Evolutionary conservation across 2,888 invertebrate species (phyloP).

Genomic region (Drosophila picticornis): DNA sequence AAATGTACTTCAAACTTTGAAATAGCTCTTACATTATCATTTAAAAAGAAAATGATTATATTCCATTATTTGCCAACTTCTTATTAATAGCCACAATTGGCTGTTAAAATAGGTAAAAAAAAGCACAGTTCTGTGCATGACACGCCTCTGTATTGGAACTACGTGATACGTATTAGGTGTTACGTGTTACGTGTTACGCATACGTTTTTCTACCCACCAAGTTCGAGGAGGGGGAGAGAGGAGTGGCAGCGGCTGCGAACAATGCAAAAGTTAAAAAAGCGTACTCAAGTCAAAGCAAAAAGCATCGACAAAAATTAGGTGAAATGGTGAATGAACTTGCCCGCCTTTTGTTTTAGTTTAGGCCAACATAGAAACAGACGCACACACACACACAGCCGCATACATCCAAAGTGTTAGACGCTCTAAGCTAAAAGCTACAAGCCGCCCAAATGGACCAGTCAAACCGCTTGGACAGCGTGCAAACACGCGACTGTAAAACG

Average conservation of each 20-base stretch:
- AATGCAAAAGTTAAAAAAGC: conserved; percentile 28
- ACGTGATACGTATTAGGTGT: neutral
- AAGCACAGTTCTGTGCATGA: neutral
- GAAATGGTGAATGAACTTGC: conserved; percentile 75
- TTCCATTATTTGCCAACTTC: neutral
- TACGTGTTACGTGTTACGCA: neutral
- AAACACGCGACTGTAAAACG: conserved; percentile 67
- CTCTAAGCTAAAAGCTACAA: conserved; percentile 14
- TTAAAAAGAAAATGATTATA: neutral
- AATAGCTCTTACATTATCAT: neutral
- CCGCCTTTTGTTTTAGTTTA: conserved; percentile 59
- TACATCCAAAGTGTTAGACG: conserved; percentile 5
- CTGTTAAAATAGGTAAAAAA: neutral
- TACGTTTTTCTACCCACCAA: neutral
- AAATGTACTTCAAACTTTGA: neutral
- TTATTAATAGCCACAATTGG: neutral
- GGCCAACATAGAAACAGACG: conserved; percentile 32
- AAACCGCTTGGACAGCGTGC: conserved; percentile 55
- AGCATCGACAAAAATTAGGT: conserved; percentile 65
- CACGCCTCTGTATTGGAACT: neutral
- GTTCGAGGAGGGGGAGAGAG: neutral
- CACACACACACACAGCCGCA: conserved; percentile 10
- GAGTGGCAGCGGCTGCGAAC: neutral
- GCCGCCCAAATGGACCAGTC: conserved; percentile 63
- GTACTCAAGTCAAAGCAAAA: conserved; percentile 46